Conservation (phyloP, 2,888 invertebrate genomes). For the Omphaloscelis lunosa region DNA sequence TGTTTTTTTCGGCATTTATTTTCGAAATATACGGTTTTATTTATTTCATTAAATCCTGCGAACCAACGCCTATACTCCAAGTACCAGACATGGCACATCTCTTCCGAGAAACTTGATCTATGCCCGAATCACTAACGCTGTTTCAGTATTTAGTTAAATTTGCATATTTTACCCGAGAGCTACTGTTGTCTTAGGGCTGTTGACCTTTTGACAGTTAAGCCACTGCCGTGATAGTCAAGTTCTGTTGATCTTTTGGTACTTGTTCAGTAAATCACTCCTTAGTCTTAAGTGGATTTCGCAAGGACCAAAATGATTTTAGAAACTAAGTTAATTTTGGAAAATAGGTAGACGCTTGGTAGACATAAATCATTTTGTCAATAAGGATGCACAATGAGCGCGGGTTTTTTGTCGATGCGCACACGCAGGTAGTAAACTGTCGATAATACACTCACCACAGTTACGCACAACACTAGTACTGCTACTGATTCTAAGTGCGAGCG, state of each 20-base stretch:
- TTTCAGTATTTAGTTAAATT: constrained; percentile 70
- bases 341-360: too few species aligned
- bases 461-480: neutral
- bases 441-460: neutral
- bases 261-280: constrained; percentile 39
- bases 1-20: too few species aligned
- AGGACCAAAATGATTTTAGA: constrained; percentile 18
- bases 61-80: too few species aligned
- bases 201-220: constrained; percentile 68
- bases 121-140: constrained; percentile 58
- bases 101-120: constrained; percentile 45
- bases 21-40: too few species aligned
- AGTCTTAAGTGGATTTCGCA: constrained; percentile 31
- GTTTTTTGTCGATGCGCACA: neutral
- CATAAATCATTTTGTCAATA: neutral
- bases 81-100: neutral
- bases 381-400: neutral
- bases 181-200: constrained; percentile 68
- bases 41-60: too few species aligned
- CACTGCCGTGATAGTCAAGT: constrained; percentile 42
- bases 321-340: constrained; percentile 7
- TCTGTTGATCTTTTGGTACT: constrained; percentile 52
- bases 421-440: neutral
- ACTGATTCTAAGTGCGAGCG: too few species aligned
- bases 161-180: constrained; percentile 62